Evolutionary conservation across 2,888 invertebrate genomes (phyloP), one percentile per base, ranked within the genome.

Genomic region (Conistra vaccinii): DNA sequence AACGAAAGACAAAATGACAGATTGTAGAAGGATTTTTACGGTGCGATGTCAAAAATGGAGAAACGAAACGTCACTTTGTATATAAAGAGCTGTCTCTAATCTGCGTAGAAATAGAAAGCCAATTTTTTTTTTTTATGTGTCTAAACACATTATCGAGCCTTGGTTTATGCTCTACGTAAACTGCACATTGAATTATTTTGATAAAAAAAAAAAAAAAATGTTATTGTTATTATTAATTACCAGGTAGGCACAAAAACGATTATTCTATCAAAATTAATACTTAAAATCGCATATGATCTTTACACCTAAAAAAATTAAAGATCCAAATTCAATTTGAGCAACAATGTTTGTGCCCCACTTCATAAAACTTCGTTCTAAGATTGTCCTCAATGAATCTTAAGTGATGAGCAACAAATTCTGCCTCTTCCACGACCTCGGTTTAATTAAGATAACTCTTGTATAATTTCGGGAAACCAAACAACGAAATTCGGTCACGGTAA

Each of bases 381-480:
- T 57, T 63, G 42, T 68, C 12, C 17, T 20, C 2, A 63, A 62
- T 55, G 12, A 69, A 69, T 66, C 68, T 32, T 39, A 51, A 58
- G 23, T 67, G 67, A 39, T 39, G 65, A 73, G 20, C 32, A 60
- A 83, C 61, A 53, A 45, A 79, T 55, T 69, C 67, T 60, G 17
- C 45, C 45, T 20, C 14, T 55, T 63, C 45, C n/a, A 2, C 26
- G 26, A 10, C 68, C 32, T 70, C 53, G 51, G 12, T 29, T 68
- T 60, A 55, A 79, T 83, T 78, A 14, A 57, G 12, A 42, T 26
- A 82, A 66, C 29, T 65, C 76, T 66, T 71, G 32, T 23, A 61
- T 42, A 45, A 77, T 51, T 66, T 53, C 23, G 20, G 39, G 12
- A 53, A 69, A 55, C 26, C n/a, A 58, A 68, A 73, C 55, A 63